These are phyloP conservation scores for Drosophila leontia DNA, from an alignment of 1,140 invertebrate genomes.

Conservation along the genomic window DNA sequence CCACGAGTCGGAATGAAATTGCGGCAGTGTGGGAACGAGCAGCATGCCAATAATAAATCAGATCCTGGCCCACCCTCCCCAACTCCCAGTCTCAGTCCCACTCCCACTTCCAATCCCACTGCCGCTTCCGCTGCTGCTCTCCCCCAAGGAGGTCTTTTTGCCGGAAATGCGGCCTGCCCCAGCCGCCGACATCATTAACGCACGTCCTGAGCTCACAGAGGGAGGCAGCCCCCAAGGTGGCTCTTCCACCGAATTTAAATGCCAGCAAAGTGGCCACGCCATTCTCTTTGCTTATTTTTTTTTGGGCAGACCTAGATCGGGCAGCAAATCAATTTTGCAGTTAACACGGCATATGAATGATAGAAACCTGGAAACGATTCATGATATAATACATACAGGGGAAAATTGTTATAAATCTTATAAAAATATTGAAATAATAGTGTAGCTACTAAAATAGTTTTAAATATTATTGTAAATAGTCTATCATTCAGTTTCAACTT, in stretches of 20 bases:
- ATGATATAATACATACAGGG: background rate
- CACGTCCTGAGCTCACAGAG: slow-evolving; percentile 27
- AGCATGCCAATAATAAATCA: slow-evolving; percentile 62
- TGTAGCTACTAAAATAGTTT: background rate
- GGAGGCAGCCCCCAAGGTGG: slow-evolving; percentile 6
- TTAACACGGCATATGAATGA: slow-evolving; percentile 46
- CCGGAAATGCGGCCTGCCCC: slow-evolving; percentile 51
- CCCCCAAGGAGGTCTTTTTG: slow-evolving; percentile 16
- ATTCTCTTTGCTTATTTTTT: slow-evolving; percentile 4
- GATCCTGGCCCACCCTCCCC: slow-evolving; percentile 13
- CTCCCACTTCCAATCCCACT: background rate
- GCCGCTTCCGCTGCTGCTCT: slow-evolving; percentile 4
- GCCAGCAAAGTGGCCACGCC: slow-evolving; percentile 30
- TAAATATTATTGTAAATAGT: background rate
- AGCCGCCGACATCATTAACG: slow-evolving; percentile 58
- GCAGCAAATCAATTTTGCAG: slow-evolving; percentile 48
- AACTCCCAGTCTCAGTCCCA: background rate
- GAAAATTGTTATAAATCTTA: background rate
- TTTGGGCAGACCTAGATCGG: background rate
- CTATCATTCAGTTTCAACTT: too few species aligned
- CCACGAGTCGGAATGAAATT: slow-evolving; percentile 50
- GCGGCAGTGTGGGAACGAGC: slow-evolving; percentile 47
- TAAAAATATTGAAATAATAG: background rate
- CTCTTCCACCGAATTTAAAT: slow-evolving; percentile 43
- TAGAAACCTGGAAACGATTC: slow-evolving; percentile 5